Conservation (phyloP, 1,140 invertebrate genomes). For the Drosophila bocqueti region DNA sequence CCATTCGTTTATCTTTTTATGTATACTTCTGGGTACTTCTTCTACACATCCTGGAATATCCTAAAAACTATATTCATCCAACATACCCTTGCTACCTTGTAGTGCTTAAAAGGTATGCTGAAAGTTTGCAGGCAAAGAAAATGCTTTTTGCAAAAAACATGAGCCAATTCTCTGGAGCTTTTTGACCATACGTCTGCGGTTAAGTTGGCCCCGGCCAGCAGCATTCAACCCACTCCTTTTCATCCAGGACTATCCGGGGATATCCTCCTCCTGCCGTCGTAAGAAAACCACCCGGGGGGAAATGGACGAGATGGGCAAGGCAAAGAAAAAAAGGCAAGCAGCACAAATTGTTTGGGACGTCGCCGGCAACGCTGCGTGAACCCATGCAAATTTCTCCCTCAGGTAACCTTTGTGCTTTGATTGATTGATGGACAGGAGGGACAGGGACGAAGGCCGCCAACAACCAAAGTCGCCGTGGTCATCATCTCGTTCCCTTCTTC, state of each 20-base stretch:
- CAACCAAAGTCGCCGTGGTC: constrained; percentile 47
- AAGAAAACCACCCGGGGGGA: constrained; percentile 37
- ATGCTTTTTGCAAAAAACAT: constrained; percentile 67
- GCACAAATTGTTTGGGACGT: constrained; percentile 78
- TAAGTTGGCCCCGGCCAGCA: constrained; percentile 61
- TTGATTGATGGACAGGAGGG: constrained; percentile 72
- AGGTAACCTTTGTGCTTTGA: constrained; percentile 82
- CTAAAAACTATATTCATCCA: background rate
- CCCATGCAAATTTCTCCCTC: constrained; percentile 79
- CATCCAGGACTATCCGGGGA: constrained; percentile 4
- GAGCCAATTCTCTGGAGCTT: constrained; percentile 75
- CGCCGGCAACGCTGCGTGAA: constrained; percentile 62
- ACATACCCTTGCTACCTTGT: constrained; percentile 4
- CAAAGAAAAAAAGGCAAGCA: constrained; percentile 20
- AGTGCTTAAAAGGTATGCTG: constrained; percentile 34
- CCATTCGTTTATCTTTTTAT: background rate
- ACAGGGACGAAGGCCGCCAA: background rate
- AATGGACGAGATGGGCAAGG: constrained; percentile 17
- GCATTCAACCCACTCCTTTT: constrained; percentile 34
- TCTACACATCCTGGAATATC: background rate
- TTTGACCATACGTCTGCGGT: constrained; percentile 80
- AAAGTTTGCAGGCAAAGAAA: constrained; percentile 52
- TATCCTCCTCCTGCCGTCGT: constrained; percentile 7
- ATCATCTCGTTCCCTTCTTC: constrained; percentile 33
- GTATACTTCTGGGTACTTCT: background rate